A percentile compares a stretch with the other conserved stretches of the same genome.
Conservation (phyloP, 2,797 vertebrate species). For the Epinephelus awoara region DNA sequence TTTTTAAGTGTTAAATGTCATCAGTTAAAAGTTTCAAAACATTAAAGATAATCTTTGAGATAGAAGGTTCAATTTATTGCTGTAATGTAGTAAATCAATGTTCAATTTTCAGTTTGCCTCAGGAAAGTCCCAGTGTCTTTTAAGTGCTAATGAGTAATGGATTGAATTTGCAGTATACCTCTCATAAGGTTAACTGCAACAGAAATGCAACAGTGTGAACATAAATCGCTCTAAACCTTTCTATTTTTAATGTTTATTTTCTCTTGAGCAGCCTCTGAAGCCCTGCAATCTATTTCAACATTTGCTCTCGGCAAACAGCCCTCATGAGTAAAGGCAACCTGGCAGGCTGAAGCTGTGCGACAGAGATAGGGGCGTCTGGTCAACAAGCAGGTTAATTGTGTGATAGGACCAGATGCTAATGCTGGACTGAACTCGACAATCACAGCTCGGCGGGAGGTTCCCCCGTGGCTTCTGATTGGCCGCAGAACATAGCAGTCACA, state of each 20-base stretch:
- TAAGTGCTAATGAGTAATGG: slow-evolving; percentile 22
- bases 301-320: slow-evolving; percentile 54
- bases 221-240: neutral
- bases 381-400: slow-evolving; percentile 82
- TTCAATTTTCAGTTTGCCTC: slow-evolving; percentile 17
- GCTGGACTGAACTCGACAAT: slow-evolving; percentile 32
- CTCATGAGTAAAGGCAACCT: slow-evolving; percentile 48
- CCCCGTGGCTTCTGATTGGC: slow-evolving; percentile 46
- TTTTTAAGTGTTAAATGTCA: neutral
- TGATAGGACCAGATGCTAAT: slow-evolving; percentile 72
- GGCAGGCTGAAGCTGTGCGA: slow-evolving; percentile 56
- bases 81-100: slow-evolving; percentile 26
- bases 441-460: slow-evolving; percentile 15
- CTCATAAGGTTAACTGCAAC: neutral
- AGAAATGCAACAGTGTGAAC: slow-evolving; percentile 8
- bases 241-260: slow-evolving; percentile 35
- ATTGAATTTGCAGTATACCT: neutral
- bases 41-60: neutral
- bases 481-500: slow-evolving; percentile 34
- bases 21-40: neutral
- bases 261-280: slow-evolving; percentile 13
- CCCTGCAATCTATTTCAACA: slow-evolving; percentile 43
- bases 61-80: neutral
- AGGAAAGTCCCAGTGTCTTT: neutral
- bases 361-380: slow-evolving; percentile 69